Conservation (phyloP, 2,113 vertebrate species). For the Mesitornis unicolor region DNA sequence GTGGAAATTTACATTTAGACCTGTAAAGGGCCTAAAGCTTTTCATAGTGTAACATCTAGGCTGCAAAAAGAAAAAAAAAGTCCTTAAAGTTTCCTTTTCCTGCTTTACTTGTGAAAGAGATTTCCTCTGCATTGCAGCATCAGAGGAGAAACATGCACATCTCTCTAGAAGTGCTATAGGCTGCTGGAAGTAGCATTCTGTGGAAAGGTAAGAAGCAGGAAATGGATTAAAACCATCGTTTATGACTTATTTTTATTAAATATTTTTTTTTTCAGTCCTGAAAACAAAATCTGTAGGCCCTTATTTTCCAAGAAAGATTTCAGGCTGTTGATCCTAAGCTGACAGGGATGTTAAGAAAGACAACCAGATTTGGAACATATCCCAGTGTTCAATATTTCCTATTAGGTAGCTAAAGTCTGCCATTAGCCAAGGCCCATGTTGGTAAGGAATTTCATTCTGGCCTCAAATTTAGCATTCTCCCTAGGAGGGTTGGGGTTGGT, state of each 20-base stretch:
- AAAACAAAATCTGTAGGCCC: neutral
- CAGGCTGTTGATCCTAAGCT: neutral
- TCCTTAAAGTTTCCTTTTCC: neutral
- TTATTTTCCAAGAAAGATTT: neutral
- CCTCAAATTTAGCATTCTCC: neutral
- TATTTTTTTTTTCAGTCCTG: neutral
- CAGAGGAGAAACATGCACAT: neutral
- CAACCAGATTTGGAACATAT: neutral
- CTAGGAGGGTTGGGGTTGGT: neutral
- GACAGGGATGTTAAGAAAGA: neutral
- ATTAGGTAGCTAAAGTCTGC: neutral
- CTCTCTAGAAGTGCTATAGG: fast-evolving
- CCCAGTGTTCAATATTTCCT: fast-evolving
- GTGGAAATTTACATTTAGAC: neutral
- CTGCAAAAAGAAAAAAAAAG: neutral
- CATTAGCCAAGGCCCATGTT: fast-evolving
- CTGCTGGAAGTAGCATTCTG: neutral
- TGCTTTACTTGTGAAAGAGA: neutral
- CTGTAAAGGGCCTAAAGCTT: neutral
- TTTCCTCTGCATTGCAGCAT: neutral
- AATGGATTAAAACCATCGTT: neutral
- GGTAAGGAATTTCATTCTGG: neutral
- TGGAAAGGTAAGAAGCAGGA: neutral
- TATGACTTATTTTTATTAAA: neutral
- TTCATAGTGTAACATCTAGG: neutral